Evolutionary conservation across 1,140 invertebrate species (phyloP).

Genomic region (silkworm (Bombyx mori)): DNA sequence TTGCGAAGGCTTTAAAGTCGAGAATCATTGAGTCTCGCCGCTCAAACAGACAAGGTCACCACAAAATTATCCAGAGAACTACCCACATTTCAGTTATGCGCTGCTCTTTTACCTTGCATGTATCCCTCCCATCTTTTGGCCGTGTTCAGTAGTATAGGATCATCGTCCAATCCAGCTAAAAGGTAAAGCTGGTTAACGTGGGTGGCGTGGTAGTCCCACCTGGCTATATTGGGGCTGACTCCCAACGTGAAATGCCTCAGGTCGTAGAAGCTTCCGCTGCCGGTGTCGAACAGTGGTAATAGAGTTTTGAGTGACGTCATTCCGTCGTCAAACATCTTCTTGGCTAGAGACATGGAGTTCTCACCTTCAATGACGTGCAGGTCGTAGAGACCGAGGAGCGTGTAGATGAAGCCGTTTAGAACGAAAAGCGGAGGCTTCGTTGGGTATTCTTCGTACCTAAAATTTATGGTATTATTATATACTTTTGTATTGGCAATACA

Average conservation of each 20-base stretch:
- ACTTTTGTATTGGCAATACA: too few species aligned
- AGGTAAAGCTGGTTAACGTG: slow-evolving; percentile 97
- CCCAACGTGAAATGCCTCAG: slow-evolving; percentile 92
- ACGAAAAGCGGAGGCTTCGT: slow-evolving; percentile 96
- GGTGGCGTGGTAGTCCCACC: slow-evolving; percentile 98
- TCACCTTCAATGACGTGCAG: slow-evolving; percentile 78
- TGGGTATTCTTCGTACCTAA: slow-evolving; percentile 98
- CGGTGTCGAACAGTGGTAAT: slow-evolving; percentile 94
- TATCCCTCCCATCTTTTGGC: slow-evolving; percentile 96
- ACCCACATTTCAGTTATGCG: slow-evolving; percentile 84
- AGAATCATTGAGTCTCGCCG: background rate
- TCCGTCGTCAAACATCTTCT: slow-evolving; percentile 86
- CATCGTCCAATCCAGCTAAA: slow-evolving; percentile 88
- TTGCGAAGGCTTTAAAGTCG: slow-evolving; percentile 1
- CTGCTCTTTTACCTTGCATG: slow-evolving; percentile 93
- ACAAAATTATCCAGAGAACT: slow-evolving; percentile 4
- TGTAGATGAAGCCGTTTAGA: slow-evolving; percentile 99
- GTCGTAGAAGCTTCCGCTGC: slow-evolving; percentile 97
- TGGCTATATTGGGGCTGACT: slow-evolving; percentile 90
- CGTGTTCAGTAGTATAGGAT: slow-evolving; percentile 86
- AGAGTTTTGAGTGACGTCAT: slow-evolving; percentile 91
- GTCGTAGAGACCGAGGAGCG: slow-evolving; percentile 96
- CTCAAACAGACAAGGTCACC: background rate
- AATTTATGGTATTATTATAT: slow-evolving; percentile 1
- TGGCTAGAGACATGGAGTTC: slow-evolving; percentile 77